These are phyloP conservation scores for Pterocles gutturalis DNA, from an alignment of 2,113 vertebrate genomes.

Conservation along the genomic window DNA sequence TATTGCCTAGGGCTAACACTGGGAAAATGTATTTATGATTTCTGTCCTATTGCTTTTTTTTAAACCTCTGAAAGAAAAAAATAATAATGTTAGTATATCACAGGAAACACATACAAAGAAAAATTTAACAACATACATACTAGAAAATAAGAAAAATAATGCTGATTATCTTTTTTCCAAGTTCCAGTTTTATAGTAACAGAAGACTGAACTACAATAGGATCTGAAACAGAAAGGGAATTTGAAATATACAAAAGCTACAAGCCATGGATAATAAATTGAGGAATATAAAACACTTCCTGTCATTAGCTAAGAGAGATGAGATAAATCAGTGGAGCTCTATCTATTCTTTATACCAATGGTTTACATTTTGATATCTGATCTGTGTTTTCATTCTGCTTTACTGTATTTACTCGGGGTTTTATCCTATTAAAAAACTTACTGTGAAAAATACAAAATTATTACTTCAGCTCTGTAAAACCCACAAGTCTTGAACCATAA, in stretches of 20 bases:
- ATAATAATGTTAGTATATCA: neutral
- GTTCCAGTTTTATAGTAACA: neutral
- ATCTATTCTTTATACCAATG: neutral
- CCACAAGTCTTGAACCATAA: neutral
- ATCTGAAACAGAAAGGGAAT: neutral
- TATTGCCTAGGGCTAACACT: neutral
- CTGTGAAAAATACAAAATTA: neutral
- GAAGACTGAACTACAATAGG: neutral
- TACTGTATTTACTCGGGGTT: neutral
- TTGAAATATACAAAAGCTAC: neutral
- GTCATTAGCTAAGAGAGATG: neutral
- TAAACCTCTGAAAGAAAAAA: slow-evolving; percentile 12
- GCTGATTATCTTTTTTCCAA: neutral
- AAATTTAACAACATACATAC: neutral
- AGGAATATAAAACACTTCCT: neutral
- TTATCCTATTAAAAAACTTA: neutral
- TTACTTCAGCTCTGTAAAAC: neutral
- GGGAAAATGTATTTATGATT: neutral
- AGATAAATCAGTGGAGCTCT: neutral
- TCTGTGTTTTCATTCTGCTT: neutral
- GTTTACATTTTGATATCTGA: neutral
- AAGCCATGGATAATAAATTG: neutral
- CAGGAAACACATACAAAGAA: neutral
- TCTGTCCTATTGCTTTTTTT: neutral
- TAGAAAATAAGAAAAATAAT: neutral